phyloP scores from a whole-genome alignment of 2,113 vertebrate species.

The Marmota monax region DNA sequence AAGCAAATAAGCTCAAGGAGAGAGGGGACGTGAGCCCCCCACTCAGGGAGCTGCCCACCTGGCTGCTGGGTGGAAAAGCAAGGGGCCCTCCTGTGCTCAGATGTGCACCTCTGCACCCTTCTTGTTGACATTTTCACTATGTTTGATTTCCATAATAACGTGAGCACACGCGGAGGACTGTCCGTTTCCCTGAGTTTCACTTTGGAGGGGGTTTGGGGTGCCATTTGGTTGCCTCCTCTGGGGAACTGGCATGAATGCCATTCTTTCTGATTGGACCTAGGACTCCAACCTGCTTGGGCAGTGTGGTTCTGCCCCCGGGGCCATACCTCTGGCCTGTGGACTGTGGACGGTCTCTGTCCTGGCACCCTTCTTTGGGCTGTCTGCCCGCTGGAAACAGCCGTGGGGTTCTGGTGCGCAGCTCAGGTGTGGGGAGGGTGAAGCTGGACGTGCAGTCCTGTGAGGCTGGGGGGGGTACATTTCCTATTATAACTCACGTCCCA shows the following conservation, averaged over 20 bases:
- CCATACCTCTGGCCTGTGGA: too few species aligned
- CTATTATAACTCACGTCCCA: fast-evolving
- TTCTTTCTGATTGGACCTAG: neutral
- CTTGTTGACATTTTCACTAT: neutral
- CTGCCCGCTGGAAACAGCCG: too few species aligned
- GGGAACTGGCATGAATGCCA: neutral
- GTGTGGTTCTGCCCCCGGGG: too few species aligned
- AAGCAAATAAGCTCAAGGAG: too few species aligned
- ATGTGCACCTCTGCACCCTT: fast-evolving
- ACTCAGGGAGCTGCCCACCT: too few species aligned
- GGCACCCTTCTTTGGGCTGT: neutral
- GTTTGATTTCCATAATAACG: neutral
- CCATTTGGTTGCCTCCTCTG: neutral
- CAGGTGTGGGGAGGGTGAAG: neutral
- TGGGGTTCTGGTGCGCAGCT: fast-evolving
- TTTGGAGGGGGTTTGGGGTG: neutral
- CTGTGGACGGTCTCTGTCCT: too few species aligned
- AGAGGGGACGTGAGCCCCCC: too few species aligned
- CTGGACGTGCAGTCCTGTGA: neutral
- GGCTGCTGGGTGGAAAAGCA: neutral
- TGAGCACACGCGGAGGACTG: too few species aligned
- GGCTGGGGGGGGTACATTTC: neutral
- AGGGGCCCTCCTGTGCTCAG: too few species aligned
- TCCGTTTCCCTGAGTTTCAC: neutral
- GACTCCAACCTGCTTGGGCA: too few species aligned